Conservation (phyloP, 2,888 invertebrate genomes). For the Labia minor region DNA sequence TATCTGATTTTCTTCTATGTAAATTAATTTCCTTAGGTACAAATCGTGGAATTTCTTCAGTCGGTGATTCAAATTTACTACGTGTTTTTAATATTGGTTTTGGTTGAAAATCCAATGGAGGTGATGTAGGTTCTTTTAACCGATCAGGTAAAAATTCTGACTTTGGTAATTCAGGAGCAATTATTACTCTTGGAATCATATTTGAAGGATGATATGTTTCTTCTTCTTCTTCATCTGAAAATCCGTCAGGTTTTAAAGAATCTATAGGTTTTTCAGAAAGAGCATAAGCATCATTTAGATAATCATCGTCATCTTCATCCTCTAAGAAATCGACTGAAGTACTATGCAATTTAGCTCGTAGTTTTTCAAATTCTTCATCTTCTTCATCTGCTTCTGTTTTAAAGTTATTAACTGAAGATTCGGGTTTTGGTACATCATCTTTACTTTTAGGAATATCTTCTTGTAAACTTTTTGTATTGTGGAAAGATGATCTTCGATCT, state of each 20-base stretch:
- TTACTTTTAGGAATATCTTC: conserved; percentile 22
- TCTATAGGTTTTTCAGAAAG: neutral
- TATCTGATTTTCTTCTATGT: neutral
- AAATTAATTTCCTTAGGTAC: neutral
- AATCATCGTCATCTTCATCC: conserved; percentile 22
- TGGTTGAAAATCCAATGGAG: conserved; percentile 59
- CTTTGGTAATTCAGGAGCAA: neutral
- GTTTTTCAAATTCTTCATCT: conserved; percentile 33
- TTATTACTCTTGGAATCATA: conserved; percentile 36
- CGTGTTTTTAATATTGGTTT: conserved; percentile 63
- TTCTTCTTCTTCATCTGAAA: conserved; percentile 31
- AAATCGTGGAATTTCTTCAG: neutral
- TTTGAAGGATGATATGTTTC: conserved; percentile 57
- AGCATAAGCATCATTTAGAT: conserved; percentile 14
- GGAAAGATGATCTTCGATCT: neutral
- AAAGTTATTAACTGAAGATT: neutral
- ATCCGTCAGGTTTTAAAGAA: conserved; percentile 14
- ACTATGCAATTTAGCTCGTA: conserved; percentile 30
- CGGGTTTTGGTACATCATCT: neutral
- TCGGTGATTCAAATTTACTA: conserved; percentile 25
- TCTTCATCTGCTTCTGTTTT: conserved; percentile 32
- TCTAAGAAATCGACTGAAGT: neutral
- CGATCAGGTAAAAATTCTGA: conserved; percentile 14
- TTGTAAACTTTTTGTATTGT: conserved; percentile 28
- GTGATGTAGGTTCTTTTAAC: conserved; percentile 38